Evolutionary conservation across 2,888 invertebrate species (phyloP).

Genomic region (Didymodactylos carnosus): DNA sequence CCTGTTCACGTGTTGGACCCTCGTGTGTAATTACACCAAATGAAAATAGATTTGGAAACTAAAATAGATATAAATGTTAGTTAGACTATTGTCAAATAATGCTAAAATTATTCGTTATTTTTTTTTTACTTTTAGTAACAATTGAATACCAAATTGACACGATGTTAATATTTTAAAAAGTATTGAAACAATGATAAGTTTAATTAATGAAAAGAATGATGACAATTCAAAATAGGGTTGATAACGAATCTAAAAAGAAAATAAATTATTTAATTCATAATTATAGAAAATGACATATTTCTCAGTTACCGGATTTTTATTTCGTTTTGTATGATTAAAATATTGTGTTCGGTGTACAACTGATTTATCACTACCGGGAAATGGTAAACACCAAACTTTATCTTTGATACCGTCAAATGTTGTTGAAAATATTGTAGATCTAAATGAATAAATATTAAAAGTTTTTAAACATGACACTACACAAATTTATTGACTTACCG

Average conservation of each 20-base stretch:
- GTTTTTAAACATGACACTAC: too few species aligned
- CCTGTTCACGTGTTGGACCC: slow-evolving; percentile 39
- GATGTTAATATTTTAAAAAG: slow-evolving; percentile 46
- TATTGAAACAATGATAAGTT: slow-evolving; percentile 40
- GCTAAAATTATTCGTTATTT: slow-evolving; percentile 3
- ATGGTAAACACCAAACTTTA: slow-evolving; percentile 51
- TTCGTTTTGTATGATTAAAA: slow-evolving; percentile 46
- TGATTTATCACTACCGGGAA: slow-evolving; percentile 61
- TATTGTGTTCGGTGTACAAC: slow-evolving; percentile 63
- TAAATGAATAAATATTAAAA: neutral
- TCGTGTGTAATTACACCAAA: slow-evolving; percentile 48
- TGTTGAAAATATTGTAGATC: neutral
- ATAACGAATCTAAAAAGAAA: slow-evolving; percentile 6
- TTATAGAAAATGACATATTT: neutral
- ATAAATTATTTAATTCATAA: neutral
- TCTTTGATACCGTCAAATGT: slow-evolving; percentile 22
- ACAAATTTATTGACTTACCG: slow-evolving; percentile 20
- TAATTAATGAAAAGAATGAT: slow-evolving; percentile 17
- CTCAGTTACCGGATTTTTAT: slow-evolving; percentile 47
- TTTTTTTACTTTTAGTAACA: slow-evolving; percentile 45
- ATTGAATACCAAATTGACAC: slow-evolving; percentile 44
- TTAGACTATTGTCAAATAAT: neutral
- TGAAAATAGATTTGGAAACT: slow-evolving; percentile 52
- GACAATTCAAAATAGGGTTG: slow-evolving; percentile 3
- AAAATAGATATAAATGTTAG: slow-evolving; percentile 18